Base-by-base conservation (phyloP, 2,888 invertebrate species). In the Phortica okadai region DNA sequence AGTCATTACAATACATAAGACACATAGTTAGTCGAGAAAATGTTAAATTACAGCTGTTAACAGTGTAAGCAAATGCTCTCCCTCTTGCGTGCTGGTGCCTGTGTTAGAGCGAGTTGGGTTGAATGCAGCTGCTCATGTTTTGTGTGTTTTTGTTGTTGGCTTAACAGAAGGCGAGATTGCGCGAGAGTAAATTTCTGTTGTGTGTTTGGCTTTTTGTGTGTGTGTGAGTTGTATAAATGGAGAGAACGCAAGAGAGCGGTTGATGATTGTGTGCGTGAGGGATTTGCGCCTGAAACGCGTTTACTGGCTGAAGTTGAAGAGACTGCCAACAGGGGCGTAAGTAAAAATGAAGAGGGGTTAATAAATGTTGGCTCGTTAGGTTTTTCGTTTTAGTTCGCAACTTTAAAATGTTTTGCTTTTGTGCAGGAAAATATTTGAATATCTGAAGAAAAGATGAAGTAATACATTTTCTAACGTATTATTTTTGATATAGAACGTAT, bases 121-220 rank as follows among this genome's bases (percentile, higher is more conserved):
- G 62, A 8, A 16, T 16, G 62, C 62, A 62, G 62, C 62, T 62
- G 62, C 62, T 62, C 62, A 62, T 62, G 5, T 21, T 8, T 62
- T 16, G n/a, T 62, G 21, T 62, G 33, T 25, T n/a, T 62, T 62
- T 16, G 10, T 62, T 25, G 62, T 62, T 21, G n/a, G 8, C 21
- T 21, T 33, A 33, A 33, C 33, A 33, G 33, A 33, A 21, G 25
- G 21, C 21, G 62, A 62, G 62, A 16, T 1, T 33, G 4, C 33
- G 33, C 33, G 33, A 33, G 33, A 33, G 33, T 33, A 33, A 33
- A 33, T 33, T 33, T 33, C 33, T 33, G 33, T 33, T 33, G 33
- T 33, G 33, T 33, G 33, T 33, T 33, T 33, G 33, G 33, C 33
- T 33, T n/a, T n/a, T n/a, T 21, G 21, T 33, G 33, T 33, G 33